Conservation (phyloP, 2,113 vertebrate genomes). For the Bagarius yarrelli region DNA sequence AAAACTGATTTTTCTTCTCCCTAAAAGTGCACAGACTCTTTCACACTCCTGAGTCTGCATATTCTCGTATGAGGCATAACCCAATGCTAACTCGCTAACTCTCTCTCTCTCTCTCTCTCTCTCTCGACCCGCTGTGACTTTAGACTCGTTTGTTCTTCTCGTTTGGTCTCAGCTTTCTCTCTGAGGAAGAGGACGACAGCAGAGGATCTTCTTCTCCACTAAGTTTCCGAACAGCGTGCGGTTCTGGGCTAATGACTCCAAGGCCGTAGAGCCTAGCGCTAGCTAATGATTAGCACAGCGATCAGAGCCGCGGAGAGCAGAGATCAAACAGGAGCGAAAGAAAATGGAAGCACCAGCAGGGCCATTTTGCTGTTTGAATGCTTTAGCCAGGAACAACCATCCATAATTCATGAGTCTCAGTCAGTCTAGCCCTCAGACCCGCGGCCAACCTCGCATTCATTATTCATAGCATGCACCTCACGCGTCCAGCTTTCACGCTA, state of each 20-base stretch:
- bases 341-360: conserved; percentile 51
- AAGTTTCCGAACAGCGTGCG: background rate
- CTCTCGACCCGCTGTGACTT: background rate
- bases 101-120: background rate
- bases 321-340: conserved; percentile 45
- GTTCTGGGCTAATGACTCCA: conserved; percentile 4
- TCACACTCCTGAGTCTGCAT: too few species aligned
- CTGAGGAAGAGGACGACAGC: conserved; percentile 13
- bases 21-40: fast-evolving
- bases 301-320: conserved; percentile 7
- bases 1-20: too few species aligned
- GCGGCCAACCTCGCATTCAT: conserved; percentile 58
- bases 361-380: conserved; percentile 51
- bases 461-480: conserved; percentile 62
- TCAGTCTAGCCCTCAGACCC: conserved; percentile 54
- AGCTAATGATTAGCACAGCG: conserved; percentile 49
- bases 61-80: too few species aligned
- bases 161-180: background rate
- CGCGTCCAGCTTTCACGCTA: conserved; percentile 54
- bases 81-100: too few species aligned
- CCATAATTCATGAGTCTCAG: conserved; percentile 58
- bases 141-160: background rate
- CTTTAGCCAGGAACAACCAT: conserved; percentile 62
- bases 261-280: background rate
- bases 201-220: background rate